phyloP scores from a whole-genome alignment of 1,140 invertebrate genomes.

The Rhizoglyphus robini region DNA sequence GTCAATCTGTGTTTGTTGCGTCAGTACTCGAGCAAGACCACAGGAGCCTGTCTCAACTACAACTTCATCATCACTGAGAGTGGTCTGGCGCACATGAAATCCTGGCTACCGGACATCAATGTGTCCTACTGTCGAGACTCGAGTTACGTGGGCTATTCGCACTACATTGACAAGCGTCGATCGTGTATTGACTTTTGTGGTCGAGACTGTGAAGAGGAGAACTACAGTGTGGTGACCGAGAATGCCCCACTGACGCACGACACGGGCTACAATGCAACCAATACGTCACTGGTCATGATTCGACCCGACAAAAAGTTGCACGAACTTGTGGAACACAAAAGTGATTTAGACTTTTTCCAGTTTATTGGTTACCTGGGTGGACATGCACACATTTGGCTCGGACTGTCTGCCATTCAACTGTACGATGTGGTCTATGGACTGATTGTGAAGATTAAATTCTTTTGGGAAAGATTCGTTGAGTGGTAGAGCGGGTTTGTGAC shows the following conservation, averaged over 20 bases:
- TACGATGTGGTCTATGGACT: neutral
- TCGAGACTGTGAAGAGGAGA: neutral
- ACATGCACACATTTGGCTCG: constrained; percentile 10
- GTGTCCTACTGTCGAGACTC: neutral
- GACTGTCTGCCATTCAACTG: neutral
- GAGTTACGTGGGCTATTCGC: neutral
- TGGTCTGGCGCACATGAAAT: neutral
- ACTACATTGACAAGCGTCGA: neutral
- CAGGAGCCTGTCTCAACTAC: neutral
- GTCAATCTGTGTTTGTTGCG: neutral
- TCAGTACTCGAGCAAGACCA: neutral
- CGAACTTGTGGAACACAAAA: neutral
- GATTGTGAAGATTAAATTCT: neutral
- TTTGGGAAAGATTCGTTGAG: neutral
- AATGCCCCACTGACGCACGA: neutral
- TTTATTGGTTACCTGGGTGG: neutral
- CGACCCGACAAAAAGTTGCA: neutral
- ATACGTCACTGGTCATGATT: neutral
- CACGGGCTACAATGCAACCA: neutral
- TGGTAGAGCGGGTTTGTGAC: neutral
- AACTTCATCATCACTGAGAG: neutral
- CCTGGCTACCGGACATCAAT: neutral
- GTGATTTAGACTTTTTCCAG: neutral
- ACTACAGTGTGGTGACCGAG: neutral
- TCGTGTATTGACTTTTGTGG: neutral